These are phyloP conservation scores for Macrostomum lignano DNA, from an alignment of 1,140 invertebrate species.

Conservation along the genomic window DNA sequence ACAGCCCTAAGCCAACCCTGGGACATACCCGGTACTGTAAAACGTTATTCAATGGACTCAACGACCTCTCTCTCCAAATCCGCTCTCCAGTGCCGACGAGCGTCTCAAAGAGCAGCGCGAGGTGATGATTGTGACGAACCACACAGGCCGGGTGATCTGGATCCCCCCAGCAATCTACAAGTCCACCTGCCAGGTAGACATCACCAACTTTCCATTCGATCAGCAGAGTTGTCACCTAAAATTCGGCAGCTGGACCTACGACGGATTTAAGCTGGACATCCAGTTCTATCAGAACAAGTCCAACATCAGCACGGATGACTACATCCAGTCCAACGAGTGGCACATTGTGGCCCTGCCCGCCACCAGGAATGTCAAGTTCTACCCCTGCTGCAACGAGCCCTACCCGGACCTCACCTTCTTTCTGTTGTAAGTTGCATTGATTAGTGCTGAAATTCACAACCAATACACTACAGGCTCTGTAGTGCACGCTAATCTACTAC, in stretches of 20 bases:
- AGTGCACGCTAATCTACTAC: no score
- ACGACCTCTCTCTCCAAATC: no score
- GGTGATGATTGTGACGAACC: conserved; percentile 33
- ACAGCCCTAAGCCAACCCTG: no score
- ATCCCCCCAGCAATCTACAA: conserved; percentile 38
- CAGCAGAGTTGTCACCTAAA: conserved; percentile 35
- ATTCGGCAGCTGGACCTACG: conserved; percentile 34
- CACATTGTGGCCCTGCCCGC: conserved; percentile 1
- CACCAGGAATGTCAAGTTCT: conserved; percentile 10
- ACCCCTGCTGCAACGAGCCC: conserved; percentile 25
- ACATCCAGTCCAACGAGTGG: conserved; percentile 14
- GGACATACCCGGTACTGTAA: no score
- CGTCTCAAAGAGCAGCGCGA: conserved; percentile 30
- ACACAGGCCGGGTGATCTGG: conserved; percentile 36
- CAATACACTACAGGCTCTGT: no score
- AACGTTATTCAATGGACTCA: no score
- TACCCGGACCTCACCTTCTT: conserved; percentile 25
- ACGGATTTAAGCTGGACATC: conserved; percentile 33
- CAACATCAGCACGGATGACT: conserved; percentile 10
- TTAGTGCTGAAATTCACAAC: no score
- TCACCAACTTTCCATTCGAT: conserved; percentile 41
- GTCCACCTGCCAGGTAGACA: conserved; percentile 36
- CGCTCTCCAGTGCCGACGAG: conserved; percentile 9
- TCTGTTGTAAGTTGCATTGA: conserved; percentile 9
- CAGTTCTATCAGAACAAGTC: conserved; percentile 11